Conservation (phyloP, 92 coral and sea anemone species). For the Anthopleura xanthogrammica region DNA sequence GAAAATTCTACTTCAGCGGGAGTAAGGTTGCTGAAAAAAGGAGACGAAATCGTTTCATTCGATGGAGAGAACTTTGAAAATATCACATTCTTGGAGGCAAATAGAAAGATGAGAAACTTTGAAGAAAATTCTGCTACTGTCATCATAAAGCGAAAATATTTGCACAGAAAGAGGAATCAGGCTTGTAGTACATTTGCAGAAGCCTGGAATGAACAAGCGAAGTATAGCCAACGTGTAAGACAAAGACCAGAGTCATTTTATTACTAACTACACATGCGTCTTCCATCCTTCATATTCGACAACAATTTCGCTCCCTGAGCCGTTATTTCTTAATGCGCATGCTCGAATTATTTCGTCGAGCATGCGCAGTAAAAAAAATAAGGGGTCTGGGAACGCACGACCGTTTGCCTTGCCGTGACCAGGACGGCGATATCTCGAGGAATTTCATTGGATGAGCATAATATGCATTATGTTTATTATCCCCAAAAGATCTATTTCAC, state of each 20-base stretch:
- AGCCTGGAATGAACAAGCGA: conserved; percentile 45
- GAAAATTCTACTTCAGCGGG: conserved; percentile 26
- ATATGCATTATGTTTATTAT: no score
- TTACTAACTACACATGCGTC: neutral
- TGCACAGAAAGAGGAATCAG: conserved; percentile 38
- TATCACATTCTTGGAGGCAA: conserved; percentile 64
- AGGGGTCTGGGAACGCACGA: no score
- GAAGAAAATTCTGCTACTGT: conserved; percentile 48
- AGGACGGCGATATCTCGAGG: no score
- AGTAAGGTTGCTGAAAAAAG: conserved; percentile 42
- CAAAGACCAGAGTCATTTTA: conserved; percentile 37
- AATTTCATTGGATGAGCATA: no score
- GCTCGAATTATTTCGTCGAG: no score
- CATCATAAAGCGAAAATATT: conserved; percentile 61
- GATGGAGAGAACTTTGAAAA: conserved; percentile 66
- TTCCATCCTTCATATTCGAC: no score
- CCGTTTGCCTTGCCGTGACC: no score
- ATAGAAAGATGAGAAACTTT: conserved; percentile 37
- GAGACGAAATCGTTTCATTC: conserved; percentile 72
- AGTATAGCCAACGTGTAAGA: neutral
- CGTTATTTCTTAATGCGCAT: no score
- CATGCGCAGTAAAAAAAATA: no score
- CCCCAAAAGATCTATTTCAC: no score
- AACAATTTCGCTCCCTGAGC: no score
- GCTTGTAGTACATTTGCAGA: conserved; percentile 32